Evolutionary conservation across 2,888 invertebrate species (phyloP).

Genomic region (Pycnomerus fuliginosus): DNA sequence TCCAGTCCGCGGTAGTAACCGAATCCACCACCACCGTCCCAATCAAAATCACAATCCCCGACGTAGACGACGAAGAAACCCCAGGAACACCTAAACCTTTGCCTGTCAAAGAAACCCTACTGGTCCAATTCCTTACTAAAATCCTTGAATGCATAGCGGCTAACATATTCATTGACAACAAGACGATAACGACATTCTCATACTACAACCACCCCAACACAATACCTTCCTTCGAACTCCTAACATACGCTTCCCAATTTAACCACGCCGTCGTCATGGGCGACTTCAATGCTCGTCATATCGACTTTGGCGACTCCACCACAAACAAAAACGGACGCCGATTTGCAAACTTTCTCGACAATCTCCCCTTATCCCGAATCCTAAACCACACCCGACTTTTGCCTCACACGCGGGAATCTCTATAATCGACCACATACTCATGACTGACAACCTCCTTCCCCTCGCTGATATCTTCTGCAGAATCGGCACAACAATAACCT

Average conservation of each 20-base stretch:
- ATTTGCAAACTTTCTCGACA: not conserved
- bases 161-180: not conserved
- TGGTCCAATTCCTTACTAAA: not conserved
- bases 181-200: not conserved
- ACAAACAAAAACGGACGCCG: not conserved
- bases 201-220: not conserved
- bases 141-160: not conserved
- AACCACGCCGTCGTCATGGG: not conserved
- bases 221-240: not conserved
- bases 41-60: too few species aligned
- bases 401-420: not conserved
- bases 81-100: not conserved
- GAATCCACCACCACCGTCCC: too few species aligned
- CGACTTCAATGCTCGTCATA: constrained; percentile 1
- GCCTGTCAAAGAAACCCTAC: not conserved
- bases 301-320: not conserved
- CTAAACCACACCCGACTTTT: not conserved
- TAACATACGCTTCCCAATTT: not conserved
- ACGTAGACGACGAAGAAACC: too few species aligned
- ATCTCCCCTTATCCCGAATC: not conserved
- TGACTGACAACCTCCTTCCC: not conserved
- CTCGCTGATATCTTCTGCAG: not conserved
- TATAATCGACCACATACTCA: constrained; percentile 1
- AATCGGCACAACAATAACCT: not conserved
- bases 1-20: too few species aligned